Evolutionary conservation across 2,113 vertebrate genomes (phyloP), one percentile per base, ranked within the genome.

Genomic region (Paramormyrops kingsleyae): DNA sequence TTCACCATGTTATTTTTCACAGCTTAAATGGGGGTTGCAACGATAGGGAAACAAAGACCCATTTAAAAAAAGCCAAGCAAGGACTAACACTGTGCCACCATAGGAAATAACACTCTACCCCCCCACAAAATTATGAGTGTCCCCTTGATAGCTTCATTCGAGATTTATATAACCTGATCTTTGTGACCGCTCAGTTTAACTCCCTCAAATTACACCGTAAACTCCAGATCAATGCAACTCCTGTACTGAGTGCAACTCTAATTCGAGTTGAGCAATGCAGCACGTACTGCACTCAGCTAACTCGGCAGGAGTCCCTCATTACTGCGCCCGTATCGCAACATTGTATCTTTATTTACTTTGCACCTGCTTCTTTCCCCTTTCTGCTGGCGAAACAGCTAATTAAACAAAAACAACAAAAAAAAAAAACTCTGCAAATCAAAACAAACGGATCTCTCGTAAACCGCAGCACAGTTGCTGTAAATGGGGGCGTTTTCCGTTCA

Each of bases 41-140:
- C 91, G 92, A 92, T 88, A 91, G 83, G 90, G 92, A 93, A 94
- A 95, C 93, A 95, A 95, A 95, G 93, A 95, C 90, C 92, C 93
- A 93, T 94, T 96, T 90, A 94, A 91, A 90, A 92, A 80, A 80
- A 91, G 89, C 92, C 92, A 93, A 94, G 93, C 93, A 89, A 93
- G 91, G 91, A 92, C 50, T 89, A 85, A 84, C 80, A 44, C 50
- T 90, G 31, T 87, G 17, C 59, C 62, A 35, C 89, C 35, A 31
- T 74, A 83, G 56, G 53, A 88, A 66, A 88, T 42, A 88, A 62
- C 21, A 6, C 19, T 7, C 52, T 0, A 15, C 8, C 87, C 53
- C 24, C 87, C 8, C n/a, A 42, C 31, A 88, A 88, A 59, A 46
- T 62, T 62, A 39, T 66, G 56, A 88, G 56, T 46, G 56, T 88